Conservation (phyloP, 1,140 invertebrate genomes). For the Whitmania pigra region DNA sequence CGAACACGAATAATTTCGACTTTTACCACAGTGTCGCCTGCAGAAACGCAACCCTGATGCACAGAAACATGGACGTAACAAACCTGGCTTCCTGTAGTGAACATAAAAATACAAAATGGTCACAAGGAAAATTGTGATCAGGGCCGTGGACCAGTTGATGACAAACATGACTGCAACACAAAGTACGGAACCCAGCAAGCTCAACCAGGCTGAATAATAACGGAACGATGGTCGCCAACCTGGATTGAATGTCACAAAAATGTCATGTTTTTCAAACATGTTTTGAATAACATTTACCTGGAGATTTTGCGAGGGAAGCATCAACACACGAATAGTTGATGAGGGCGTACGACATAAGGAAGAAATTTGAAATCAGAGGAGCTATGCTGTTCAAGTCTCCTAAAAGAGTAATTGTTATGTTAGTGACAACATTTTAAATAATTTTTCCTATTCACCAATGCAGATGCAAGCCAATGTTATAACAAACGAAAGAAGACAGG, state of each 20-base stretch:
- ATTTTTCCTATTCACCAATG: conserved; percentile 54
- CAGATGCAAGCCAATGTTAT: conserved; percentile 71
- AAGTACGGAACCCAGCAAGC: conserved; percentile 68
- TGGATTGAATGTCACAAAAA: conserved; percentile 16
- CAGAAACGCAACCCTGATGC: neutral
- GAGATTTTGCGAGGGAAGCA: conserved; percentile 57
- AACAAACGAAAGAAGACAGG: conserved; percentile 77
- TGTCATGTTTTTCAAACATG: neutral
- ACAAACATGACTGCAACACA: conserved; percentile 89
- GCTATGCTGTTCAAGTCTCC: conserved; percentile 76
- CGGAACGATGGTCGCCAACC: conserved; percentile 52
- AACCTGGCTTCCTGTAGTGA: conserved; percentile 75
- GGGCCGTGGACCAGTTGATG: conserved; percentile 75
- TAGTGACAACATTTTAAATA: neutral
- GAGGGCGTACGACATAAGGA: conserved; percentile 81
- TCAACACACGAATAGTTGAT: conserved; percentile 96
- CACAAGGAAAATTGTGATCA: conserved; percentile 76
- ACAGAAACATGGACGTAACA: neutral
- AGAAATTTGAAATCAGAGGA: conserved; percentile 87
- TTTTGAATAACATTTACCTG: conserved; percentile 37
- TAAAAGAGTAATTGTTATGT: conserved; percentile 24
- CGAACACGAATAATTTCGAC: too few species aligned
- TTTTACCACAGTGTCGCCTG: neutral
- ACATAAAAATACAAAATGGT: conserved; percentile 75
- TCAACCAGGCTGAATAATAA: conserved; percentile 89